phyloP scores from a whole-genome alignment of 1,140 invertebrate genomes.

The Trypoxylus dichotomus region DNA sequence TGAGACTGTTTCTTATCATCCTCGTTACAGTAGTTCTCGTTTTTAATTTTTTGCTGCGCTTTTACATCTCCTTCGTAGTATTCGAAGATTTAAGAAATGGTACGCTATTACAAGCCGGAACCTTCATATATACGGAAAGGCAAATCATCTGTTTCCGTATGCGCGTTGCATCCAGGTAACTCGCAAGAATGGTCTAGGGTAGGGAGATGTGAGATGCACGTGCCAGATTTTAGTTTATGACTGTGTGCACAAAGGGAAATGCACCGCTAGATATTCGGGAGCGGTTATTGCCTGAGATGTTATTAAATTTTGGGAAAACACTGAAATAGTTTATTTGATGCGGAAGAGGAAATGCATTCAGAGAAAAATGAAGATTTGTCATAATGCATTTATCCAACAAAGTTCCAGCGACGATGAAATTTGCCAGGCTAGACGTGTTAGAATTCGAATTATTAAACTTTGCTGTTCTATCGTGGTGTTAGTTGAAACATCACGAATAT shows the following conservation, averaged over 20 bases:
- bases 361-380: background rate
- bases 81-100: background rate
- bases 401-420: background rate
- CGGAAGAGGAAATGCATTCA: background rate
- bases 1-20: background rate
- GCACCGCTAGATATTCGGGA: background rate
- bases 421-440: background rate
- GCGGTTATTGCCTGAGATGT: background rate
- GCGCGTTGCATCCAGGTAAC: constrained; percentile 20
- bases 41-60: background rate
- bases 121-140: constrained; percentile 28
- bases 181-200: background rate
- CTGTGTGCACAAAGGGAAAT: background rate
- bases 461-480: too few relatives aligned
- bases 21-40: background rate
- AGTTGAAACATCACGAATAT: too few relatives aligned
- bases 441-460: background rate
- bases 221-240: constrained; percentile 27
- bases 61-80: background rate
- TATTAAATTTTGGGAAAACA: background rate
- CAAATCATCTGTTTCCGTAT: constrained; percentile 29
- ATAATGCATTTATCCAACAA: background rate
- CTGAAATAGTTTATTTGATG: background rate
- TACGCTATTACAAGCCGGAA: background rate
- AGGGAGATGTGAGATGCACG: constrained; percentile 28